Conservation (phyloP, 2,113 vertebrate genomes). For the Lagopus muta region DNA sequence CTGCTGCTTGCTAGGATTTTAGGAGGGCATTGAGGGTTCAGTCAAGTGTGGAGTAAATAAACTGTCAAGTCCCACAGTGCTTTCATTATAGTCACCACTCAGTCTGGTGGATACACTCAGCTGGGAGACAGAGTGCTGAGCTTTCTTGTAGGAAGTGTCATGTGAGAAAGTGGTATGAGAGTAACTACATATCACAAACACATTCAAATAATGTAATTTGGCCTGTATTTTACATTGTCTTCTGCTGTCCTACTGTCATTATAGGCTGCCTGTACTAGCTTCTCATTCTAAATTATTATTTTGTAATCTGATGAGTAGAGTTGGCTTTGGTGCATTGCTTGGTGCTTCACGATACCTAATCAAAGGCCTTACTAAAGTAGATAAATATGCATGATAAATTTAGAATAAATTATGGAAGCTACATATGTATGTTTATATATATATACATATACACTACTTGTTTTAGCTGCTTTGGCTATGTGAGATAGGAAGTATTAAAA, state of each 20-base stretch:
- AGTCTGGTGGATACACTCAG: not conserved
- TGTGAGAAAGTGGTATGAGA: not conserved
- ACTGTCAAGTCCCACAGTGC: not conserved
- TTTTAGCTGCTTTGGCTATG: not conserved
- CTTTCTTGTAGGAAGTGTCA: not conserved
- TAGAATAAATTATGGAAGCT: not conserved
- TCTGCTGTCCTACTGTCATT: not conserved
- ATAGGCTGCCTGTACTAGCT: not conserved
- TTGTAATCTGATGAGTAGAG: not conserved
- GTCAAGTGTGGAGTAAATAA: not conserved
- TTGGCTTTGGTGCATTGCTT: not conserved
- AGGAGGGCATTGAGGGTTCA: not conserved
- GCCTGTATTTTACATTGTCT: not conserved
- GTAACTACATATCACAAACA: not conserved
- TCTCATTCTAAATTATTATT: not conserved
- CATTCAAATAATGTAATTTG: not conserved
- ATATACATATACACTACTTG: not conserved
- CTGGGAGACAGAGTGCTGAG: not conserved
- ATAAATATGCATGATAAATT: rapidly evolving
- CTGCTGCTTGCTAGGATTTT: not conserved
- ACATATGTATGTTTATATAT: not conserved
- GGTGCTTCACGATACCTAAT: not conserved
- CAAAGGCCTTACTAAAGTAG: not conserved
- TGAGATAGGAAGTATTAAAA: not conserved
- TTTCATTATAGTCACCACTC: not conserved